Evolutionary conservation across 2,113 vertebrate genomes (phyloP), one percentile per base, ranked within the genome.

Genomic region (Brachypteracias leptosomus): DNA sequence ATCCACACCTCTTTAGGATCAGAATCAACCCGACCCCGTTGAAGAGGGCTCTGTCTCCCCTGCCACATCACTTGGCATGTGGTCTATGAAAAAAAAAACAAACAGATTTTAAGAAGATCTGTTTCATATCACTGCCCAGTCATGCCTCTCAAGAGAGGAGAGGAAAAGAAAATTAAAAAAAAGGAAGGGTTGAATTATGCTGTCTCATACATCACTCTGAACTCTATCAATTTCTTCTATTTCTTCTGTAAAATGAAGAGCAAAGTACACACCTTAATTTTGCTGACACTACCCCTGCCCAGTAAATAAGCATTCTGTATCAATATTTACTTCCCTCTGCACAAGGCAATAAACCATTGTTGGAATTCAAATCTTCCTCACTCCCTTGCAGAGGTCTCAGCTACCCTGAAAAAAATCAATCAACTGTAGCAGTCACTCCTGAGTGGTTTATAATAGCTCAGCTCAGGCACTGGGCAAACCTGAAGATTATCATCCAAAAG

Each of bases 261-360:
- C 57, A 81, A 90, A 95, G 95, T 28, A 81, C 17, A 85, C 78
- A 59, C 75, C 85, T 94, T 90, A 91, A 94, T 96, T 94, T 70
- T 83, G 82, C 95, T 95, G 93, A 85, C 82, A 84, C 61, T 67
- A 86, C 44, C 88, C 88, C 47, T 67, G 88, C 90, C 93, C 90
- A 55, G 92, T 95, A 93, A 97, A 92, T 86, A 94, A 96, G 82
- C 57, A 57, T 94, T 93, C 92, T 71, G 31, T 88, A 95, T 92
- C 95, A 93, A 90, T 90, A 96, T 92, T 94, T 95, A 96, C 93
- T 94, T 65, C 79, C 54, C 80, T 52, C 68, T 63, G 65, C 90
- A 92, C 83, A 61, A 78, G 77, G 77, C 90, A 92, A 93, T 94
- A 91, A 93, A 59, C 51, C 72, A 88, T 54, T 95, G 83, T 35